These are phyloP conservation scores for Cinara cedri DNA, from an alignment of 2,888 invertebrate species.

Conservation along the genomic window DNA sequence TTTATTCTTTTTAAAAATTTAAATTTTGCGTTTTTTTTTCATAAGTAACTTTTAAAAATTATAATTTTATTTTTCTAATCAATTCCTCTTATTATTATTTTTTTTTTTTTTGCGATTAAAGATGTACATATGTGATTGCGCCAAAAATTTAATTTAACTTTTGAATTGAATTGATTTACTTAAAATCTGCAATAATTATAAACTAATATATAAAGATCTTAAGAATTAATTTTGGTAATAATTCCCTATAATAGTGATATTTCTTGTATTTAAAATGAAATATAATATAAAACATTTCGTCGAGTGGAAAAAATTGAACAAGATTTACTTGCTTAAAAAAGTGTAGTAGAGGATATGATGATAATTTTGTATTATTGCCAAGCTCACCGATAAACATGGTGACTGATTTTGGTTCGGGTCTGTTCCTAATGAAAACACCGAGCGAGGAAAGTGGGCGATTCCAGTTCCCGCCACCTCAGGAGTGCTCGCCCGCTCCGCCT, in stretches of 20 bases:
- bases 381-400: slow-evolving; percentile 94
- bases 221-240: slow-evolving; percentile 1
- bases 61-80: slow-evolving; percentile 13
- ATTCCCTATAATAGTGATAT: neutral
- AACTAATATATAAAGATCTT: neutral
- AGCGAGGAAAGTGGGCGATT: slow-evolving; percentile 83
- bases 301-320: slow-evolving; percentile 16
- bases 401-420: slow-evolving; percentile 90
- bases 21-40: slow-evolving; percentile 11
- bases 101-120: too few relatives aligned
- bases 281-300: neutral
- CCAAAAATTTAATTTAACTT: neutral
- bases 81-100: slow-evolving; percentile 18
- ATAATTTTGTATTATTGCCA: slow-evolving; percentile 59
- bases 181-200: neutral
- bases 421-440: slow-evolving; percentile 90
- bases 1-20: slow-evolving; percentile 30
- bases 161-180: neutral
- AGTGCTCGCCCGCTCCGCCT: slow-evolving; percentile 66
- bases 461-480: slow-evolving; percentile 68
- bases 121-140: neutral
- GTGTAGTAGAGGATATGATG: slow-evolving; percentile 52
- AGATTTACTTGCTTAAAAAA: slow-evolving; percentile 21
- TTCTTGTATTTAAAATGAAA: neutral
- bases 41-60: slow-evolving; percentile 1